A percentile compares a stretch with the other conserved stretches of the same genome.
Evolutionary conservation across 2,113 vertebrate species (phyloP).

Genomic region (Hyperopisus bebe): DNA sequence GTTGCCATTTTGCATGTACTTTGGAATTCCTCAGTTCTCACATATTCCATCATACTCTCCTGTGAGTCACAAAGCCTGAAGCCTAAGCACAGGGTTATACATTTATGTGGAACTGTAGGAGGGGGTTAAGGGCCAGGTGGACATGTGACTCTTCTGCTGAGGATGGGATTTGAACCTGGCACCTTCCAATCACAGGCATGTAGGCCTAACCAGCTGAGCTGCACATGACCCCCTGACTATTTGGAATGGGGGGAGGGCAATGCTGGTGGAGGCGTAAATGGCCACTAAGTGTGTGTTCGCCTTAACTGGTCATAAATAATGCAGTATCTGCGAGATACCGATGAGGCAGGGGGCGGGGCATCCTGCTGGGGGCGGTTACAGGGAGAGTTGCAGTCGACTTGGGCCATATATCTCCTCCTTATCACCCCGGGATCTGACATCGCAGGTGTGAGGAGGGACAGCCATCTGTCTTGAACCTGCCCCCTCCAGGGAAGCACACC

Average conservation of each 20-base stretch:
- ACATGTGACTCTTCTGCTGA: background rate
- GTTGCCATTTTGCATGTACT: background rate
- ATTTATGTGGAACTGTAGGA: background rate
- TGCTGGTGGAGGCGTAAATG: background rate
- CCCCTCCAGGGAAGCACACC: slow-evolving; percentile 20
- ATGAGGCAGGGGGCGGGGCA: background rate
- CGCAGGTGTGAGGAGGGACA: slow-evolving; percentile 55
- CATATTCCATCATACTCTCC: background rate
- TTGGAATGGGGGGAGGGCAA: background rate
- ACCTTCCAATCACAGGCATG: background rate
- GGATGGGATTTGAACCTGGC: background rate
- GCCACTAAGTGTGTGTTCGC: background rate
- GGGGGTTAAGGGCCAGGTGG: background rate
- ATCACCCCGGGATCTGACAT: slow-evolving; percentile 57
- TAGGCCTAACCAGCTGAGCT: background rate
- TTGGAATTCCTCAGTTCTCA: background rate
- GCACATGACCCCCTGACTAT: background rate
- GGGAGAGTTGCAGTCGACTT: background rate
- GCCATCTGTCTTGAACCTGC: slow-evolving; percentile 41
- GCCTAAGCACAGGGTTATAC: background rate
- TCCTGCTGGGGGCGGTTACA: slow-evolving; percentile 8
- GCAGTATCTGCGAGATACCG: background rate
- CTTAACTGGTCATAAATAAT: slow-evolving; percentile 24
- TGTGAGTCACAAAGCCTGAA: background rate
- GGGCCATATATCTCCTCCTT: slow-evolving; percentile 34